phyloP scores from a whole-genome alignment of 2,888 invertebrate genomes.

The Seira ritae region DNA sequence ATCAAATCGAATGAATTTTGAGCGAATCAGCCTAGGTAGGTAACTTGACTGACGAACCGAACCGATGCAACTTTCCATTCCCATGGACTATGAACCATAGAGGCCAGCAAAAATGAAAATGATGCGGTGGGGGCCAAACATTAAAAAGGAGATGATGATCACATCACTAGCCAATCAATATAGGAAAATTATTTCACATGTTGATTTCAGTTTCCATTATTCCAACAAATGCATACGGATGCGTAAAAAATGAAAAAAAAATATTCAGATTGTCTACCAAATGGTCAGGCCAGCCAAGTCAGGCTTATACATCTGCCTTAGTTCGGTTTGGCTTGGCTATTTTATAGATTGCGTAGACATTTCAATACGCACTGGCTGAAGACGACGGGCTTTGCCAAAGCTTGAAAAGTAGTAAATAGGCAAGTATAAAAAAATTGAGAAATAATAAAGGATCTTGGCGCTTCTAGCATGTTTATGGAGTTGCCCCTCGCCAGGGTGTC shows the following conservation, averaged over 20 bases:
- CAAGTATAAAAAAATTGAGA: constrained; percentile 62
- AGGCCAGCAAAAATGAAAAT: constrained; percentile 28
- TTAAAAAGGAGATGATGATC: constrained; percentile 33
- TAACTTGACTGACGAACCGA: no score
- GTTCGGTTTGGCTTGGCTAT: no score
- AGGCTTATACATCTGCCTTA: no score
- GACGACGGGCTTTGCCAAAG: not conserved
- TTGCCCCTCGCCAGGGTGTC: constrained; percentile 71
- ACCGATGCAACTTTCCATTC: constrained; percentile 5
- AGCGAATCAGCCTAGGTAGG: no score
- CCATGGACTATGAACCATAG: constrained; percentile 39
- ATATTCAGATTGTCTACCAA: constrained; percentile 41
- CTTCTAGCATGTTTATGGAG: constrained; percentile 70
- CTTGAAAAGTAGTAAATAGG: constrained; percentile 21
- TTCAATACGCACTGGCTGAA: not conserved
- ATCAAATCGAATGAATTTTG: no score
- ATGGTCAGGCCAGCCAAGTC: constrained; percentile 22
- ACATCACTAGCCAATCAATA: constrained; percentile 16
- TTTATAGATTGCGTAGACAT: no score
- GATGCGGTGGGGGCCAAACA: constrained; percentile 34
- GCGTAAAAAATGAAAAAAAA: constrained; percentile 19
- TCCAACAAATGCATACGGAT: not conserved
- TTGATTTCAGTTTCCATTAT: constrained; percentile 28
- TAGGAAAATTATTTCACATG: not conserved
- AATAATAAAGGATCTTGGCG: constrained; percentile 65